Evolutionary conservation across 2,888 invertebrate species (phyloP).

Genomic region (Drosophila nigricruria): DNA sequence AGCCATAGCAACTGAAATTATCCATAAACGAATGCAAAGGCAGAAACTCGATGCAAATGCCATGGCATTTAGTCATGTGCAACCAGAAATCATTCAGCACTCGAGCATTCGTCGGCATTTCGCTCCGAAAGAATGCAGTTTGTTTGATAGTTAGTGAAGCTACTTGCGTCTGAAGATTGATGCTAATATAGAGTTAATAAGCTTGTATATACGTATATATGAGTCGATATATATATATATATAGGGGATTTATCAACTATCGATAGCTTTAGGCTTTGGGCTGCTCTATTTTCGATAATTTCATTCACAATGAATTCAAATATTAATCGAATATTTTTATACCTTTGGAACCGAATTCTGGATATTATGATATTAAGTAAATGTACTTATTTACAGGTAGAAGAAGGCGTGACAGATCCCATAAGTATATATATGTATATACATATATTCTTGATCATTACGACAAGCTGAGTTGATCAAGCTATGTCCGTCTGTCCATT

Average conservation of each 20-base stretch:
- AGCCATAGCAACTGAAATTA: slow-evolving; percentile 12
- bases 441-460: no score
- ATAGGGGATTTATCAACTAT: neutral
- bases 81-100: slow-evolving; percentile 8
- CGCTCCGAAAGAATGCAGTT: neutral
- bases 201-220: neutral
- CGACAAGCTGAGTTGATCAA: no score
- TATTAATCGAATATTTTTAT: no score
- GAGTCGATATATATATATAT: neutral
- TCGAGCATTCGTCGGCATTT: neutral
- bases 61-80: slow-evolving; percentile 26
- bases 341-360: no score
- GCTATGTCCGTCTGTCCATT: no score
- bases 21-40: slow-evolving; percentile 18
- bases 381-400: no score
- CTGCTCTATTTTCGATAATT: no score
- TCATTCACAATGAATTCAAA: no score
- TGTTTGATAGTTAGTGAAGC: neutral
- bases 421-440: no score
- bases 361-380: no score
- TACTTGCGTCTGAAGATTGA: neutral
- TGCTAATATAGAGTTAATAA: neutral
- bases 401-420: no score
- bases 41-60: slow-evolving; percentile 1
- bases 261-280: no score